Evolutionary conservation across 2,888 invertebrate species (phyloP), one percentile per base, ranked within the genome.

Genomic region (Caenorhabditis sp.): DNA sequence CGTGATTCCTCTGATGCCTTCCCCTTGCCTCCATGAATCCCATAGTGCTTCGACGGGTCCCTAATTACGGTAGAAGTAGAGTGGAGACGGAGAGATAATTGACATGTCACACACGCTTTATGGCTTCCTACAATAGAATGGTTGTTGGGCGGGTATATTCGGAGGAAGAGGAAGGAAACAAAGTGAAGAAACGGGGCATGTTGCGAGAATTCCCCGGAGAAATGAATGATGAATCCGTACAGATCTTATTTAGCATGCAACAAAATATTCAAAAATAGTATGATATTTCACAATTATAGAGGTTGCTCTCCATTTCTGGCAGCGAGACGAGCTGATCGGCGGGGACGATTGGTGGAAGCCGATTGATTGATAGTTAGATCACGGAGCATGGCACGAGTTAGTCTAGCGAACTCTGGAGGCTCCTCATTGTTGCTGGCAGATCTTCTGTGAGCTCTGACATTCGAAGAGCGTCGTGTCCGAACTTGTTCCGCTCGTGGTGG

Each of bases 91-190:
- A 77, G 69, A 70, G 77, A 70, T 70, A 77, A 77, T 77, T 77
- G 69, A 70, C 77, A 77, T 70, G 77, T 76, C 76, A 68, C 59
- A n/a, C n/a, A 69, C 69, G 76, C 76, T 76, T 76, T 76, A 76
- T 76, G 68, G 59, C 76, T 69, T 76, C 68, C 76, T 49, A 69
- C 76, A 76, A 76, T 76, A 61, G 76, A 24, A 14, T 54, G 38
- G 31, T 22, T 35, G 61, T 35, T 38, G 35, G 14, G 35, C 26
- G 22, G 28, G 44, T 26, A 35, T 22, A 31, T 35, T 6, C 16
- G 63, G 41, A 26, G 22, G 38, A n/a, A 26, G 49, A 12, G 31
- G 26, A 24, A n/a, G 47, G 26, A 12, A 51, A 47, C 16, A 47
- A 38, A 59, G 49, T 47, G 24, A 14, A 16, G 24, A 63, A 12